Percentiles rank a stretch among this genome's conserved stretches.
Conservation (phyloP, 2,113 vertebrate species). For the Cyanoderma ruficeps region DNA sequence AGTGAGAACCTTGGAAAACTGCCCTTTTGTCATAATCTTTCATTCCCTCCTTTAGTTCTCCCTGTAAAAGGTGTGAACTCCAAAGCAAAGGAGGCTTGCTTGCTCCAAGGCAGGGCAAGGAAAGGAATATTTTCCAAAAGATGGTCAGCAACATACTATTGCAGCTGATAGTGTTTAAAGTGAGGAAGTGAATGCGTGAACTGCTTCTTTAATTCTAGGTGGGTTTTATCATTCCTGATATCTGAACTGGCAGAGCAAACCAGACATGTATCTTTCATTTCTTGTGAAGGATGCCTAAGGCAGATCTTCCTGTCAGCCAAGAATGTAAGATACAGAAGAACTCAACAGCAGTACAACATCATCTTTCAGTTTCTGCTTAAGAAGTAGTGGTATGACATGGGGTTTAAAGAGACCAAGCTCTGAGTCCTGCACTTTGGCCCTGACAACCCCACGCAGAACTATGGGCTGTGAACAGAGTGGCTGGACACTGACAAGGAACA, state of each 20-base stretch:
- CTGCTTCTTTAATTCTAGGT: background rate
- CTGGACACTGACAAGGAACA: background rate
- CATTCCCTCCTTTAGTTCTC: background rate
- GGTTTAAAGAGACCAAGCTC: background rate
- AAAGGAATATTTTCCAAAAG: background rate
- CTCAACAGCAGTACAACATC: background rate
- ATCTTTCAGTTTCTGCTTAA: background rate
- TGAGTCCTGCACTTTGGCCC: background rate
- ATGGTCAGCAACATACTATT: background rate
- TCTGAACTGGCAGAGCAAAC: background rate
- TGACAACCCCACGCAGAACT: accelerated
- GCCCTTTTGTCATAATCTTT: background rate
- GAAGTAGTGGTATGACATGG: background rate
- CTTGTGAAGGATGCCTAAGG: background rate
- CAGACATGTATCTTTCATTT: background rate
- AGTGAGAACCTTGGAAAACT: background rate
- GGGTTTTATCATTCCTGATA: background rate
- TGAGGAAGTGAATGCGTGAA: background rate
- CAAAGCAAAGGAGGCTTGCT: background rate
- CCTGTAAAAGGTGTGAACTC: background rate
- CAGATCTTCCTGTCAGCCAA: background rate
- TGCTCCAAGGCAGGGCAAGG: background rate
- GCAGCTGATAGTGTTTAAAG: background rate
- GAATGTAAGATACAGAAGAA: background rate
- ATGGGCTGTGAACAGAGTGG: background rate